phyloP scores from a whole-genome alignment of 2,113 vertebrate species.

The Thamnophis sirtalis region DNA sequence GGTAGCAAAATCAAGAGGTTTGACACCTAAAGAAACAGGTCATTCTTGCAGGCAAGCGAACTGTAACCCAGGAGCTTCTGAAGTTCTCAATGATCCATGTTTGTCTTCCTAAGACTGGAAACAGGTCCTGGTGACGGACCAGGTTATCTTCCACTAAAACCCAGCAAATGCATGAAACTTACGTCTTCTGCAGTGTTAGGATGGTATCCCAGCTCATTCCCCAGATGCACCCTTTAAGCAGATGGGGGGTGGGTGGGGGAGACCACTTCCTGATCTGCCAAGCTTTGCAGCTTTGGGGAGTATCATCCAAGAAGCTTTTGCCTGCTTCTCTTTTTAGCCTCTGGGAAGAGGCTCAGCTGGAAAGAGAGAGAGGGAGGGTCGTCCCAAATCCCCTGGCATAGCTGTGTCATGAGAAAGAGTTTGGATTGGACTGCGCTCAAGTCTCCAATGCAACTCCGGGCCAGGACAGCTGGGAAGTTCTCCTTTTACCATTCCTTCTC shows the following conservation, averaged over 20 bases:
- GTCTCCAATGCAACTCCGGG: conserved; percentile 32
- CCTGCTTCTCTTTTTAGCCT: conserved; percentile 41
- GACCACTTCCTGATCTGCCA: not conserved
- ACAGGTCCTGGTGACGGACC: not conserved
- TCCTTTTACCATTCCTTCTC: conserved; percentile 48
- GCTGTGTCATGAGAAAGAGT: conserved; percentile 11
- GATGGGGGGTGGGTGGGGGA: not conserved
- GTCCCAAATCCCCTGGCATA: not conserved
- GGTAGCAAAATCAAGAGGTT: not conserved
- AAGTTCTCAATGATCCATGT: not conserved
- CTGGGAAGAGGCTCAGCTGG: not conserved
- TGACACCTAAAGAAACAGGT: not conserved
- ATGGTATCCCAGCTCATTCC: not conserved
- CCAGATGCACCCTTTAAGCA: conserved; percentile 25
- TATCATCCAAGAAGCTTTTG: conserved; percentile 13
- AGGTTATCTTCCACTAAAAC: too few relatives aligned
- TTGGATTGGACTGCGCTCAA: conserved; percentile 48
- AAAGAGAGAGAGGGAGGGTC: conserved; percentile 18
- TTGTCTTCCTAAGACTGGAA: not conserved
- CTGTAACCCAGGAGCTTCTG: not conserved
- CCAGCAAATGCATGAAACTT: not conserved
- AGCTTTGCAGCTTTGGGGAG: not conserved
- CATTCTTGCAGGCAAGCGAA: not conserved
- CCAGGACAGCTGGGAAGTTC: conserved; percentile 51
- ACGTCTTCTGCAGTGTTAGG: fast-evolving